Base-by-base conservation (phyloP, 2,888 invertebrate genomes). In the Spilosoma lubricipeda region DNA sequence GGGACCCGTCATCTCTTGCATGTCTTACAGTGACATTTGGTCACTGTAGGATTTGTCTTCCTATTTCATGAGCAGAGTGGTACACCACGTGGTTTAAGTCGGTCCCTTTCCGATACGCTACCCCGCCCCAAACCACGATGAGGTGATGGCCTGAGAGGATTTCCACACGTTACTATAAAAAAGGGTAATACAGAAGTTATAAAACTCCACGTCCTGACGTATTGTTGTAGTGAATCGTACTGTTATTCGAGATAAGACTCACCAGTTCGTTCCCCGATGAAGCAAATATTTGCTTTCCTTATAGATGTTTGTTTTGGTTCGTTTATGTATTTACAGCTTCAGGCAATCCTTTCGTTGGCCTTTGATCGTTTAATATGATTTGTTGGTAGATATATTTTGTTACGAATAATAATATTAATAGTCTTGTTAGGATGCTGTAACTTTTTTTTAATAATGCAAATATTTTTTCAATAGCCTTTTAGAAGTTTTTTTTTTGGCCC, bases 281-380 rank as follows among this genome's bases (percentile, higher is more conserved):
- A 36, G 33, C n/a, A 68, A 68, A 68, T 36, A 68, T 52, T 52
- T 68, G 23, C 48, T 30, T 36, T 52, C 33, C 45, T 68, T 15
- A 65, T 33, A 65, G 64, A 36, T 68, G 33, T 48, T 52, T 67
- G 7, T 67, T 42, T 67, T 45, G 48, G 48, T 30, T 52, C 68
- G 68, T 52, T 52, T 68, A 23, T 30, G 45, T 67, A 67, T 20
- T 67, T 67, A 33, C 15, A n/a, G 68, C n/a, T 68, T 68, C 33
- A 52, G 68, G 33, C 45, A 68, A 45, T 68, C 33, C 68, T 68
- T 23, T 52, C 23, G 52, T 36, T 48, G 23, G 33, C 48, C 23
- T 11, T 68, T 23, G 13, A 68, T 5, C 48, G 52, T 20, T 68
- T 15, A 66, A 70, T 77, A 77, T 78, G 83, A 84, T 85, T 84